Evolutionary conservation across 1,140 invertebrate species (phyloP), one percentile per base, ranked within the genome.

Genomic region (Drosophila burlai): DNA sequence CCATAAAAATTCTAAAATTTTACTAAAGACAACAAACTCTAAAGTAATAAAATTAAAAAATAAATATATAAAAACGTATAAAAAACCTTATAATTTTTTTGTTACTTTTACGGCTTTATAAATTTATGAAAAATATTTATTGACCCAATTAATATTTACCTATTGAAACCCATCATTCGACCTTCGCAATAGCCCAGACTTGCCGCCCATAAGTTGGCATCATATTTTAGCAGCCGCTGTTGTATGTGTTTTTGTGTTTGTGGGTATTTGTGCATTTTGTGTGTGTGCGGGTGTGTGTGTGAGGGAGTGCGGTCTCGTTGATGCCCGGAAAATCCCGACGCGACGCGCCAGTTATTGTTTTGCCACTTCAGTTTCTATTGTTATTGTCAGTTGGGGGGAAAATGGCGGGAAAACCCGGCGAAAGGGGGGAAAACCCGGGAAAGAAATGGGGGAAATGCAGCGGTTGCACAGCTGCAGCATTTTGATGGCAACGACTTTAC

Each of bases 311-410:
- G 69, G 74, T 80, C 74, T 80, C 71, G 76, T 68, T 83, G 76
- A 83, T 80, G 84, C 77, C 80, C 76, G 83, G 84, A 87, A 87
- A 89, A 77, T 82, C 80, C 84, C 65, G 74, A 77, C 60, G 72
- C 72, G 73, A 76, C 61, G 83, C 84, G 83, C 76, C 84, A 87
- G 83, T 87, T 87, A 89, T 87, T 89, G 83, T 89, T 87, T 87
- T 87, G 84, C 84, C 83, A 87, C 83, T 89, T 87, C 84, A 87
- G 83, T 89, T 87, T 87, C 84, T 89, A 89, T 87, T 87, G 83
- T 87, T 89, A 87, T 87, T 87, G 83, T 89, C 84, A 89, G 84
- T 40, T 38, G 66, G 61, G 45, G 21, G 52, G 55, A 45, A 38
- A 38, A 38, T 13, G 11, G 40, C 2, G 55, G 66, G 31, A 63